Evolutionary conservation across 2,113 vertebrate species (phyloP), one percentile per base, ranked within the genome.

Genomic region (Seriola rivoliana): DNA sequence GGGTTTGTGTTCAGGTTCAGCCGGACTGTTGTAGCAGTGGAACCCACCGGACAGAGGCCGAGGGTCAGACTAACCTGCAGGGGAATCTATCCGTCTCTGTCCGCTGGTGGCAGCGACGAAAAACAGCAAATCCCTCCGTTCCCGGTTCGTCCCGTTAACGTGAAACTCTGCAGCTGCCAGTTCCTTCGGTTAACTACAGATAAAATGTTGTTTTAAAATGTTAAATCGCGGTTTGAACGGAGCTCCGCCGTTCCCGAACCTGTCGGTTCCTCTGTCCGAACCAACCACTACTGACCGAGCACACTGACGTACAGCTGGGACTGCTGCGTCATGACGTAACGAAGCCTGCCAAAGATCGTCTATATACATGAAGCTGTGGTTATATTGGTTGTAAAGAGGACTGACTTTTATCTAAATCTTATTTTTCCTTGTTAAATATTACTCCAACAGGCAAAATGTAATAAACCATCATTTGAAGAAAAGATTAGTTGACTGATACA

Each of bases 271-370:
- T 63, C 34, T 14, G 7, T 40, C 7, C 25, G 57, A 38, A 44
- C 59, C 36, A 48, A 29, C 19, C 2, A 40, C 57, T 52, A 32
- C 40, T 2, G 54, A 84, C 83, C 13, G 21, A 74, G 36, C 14
- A 64, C 62, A 32, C 40, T 2, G 54, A 84, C 83, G 87, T 88
- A 50, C 70, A 75, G 58, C 64, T 54, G 63, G 34, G 23, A 75
- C 42, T 5, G 65, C 58, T 80, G 70, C 87, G 91, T 89, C 58
- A 81, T 90, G 86, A 89, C 84, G 88, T 67, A n/a, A 3, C 1
- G 0, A 8, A 3, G 0, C 0, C 38, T 11, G 40, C 23, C 48
- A 36, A 75, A 82, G 80, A 70, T 86, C 64, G 58, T 65, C 38
- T 58, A 55, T 36, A 3, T 0, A 17, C 2, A 71, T 2, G 50